Evolutionary conservation across 2,797 vertebrate genomes (phyloP).

Genomic region (Pachyuromys duprasi): DNA sequence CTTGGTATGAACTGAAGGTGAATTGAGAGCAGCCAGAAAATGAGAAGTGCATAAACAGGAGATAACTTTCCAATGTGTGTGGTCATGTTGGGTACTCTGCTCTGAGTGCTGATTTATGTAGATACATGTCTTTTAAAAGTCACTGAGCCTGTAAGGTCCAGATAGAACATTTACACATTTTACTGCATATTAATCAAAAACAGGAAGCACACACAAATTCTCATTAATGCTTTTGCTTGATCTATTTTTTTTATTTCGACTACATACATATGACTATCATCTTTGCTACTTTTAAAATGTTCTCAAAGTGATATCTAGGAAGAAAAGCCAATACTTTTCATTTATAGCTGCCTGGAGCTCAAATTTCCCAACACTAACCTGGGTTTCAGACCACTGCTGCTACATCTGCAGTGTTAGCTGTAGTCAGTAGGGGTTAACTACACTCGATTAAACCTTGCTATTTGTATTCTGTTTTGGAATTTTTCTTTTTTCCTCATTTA

Average conservation of each 20-base stretch:
- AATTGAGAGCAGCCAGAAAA: neutral
- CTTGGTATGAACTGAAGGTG: neutral
- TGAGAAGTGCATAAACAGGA: neutral
- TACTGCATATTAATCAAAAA: neutral
- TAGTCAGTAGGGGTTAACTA: constrained; percentile 60
- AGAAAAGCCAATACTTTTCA: constrained; percentile 44
- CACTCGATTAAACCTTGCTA: constrained; percentile 67
- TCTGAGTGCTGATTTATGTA: neutral
- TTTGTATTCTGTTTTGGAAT: constrained; percentile 51
- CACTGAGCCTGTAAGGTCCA: neutral
- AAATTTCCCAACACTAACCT: constrained; percentile 36
- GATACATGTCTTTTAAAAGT: constrained; percentile 15
- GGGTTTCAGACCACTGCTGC: constrained; percentile 52
- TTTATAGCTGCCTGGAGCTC: constrained; percentile 15
- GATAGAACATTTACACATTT: constrained; percentile 38
- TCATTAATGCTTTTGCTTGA: constrained; percentile 9
- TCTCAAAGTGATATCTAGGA: constrained; percentile 40
- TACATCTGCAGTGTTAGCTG: constrained; percentile 17
- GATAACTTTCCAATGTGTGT: neutral
- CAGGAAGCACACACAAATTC: neutral
- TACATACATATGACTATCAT: neutral
- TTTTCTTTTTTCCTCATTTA: constrained; percentile 56
- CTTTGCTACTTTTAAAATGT: constrained; percentile 42
- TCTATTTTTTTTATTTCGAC: constrained; percentile 24
- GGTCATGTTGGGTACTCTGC: neutral